Evolutionary conservation across 2,888 invertebrate genomes (phyloP).

Genomic region (Calliphora vomitoria): DNA sequence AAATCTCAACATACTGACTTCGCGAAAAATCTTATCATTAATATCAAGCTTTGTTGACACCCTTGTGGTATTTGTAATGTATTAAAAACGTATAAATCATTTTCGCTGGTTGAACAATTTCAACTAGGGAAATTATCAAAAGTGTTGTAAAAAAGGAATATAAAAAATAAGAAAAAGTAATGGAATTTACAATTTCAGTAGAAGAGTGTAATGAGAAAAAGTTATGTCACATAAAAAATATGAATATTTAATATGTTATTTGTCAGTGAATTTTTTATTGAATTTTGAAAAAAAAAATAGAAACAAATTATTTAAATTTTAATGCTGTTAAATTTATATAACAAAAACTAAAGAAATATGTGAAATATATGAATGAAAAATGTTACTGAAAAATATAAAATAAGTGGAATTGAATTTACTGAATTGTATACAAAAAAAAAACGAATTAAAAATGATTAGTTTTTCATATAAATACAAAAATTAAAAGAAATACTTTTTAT

Average conservation of each 20-base stretch:
- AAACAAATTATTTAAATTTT: too few relatives aligned
- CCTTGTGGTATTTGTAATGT: not conserved
- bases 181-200: not conserved
- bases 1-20: not conserved
- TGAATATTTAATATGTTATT: not conserved
- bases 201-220: not conserved
- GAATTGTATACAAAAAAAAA: too few relatives aligned
- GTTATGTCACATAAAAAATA: not conserved
- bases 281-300: too few relatives aligned
- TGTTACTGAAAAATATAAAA: too few relatives aligned
- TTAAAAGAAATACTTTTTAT: too few relatives aligned
- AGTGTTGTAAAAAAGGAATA: not conserved
- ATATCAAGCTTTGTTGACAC: not conserved
- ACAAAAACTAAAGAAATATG: too few relatives aligned
- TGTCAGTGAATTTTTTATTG: too few relatives aligned
- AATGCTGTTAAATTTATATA: too few relatives aligned
- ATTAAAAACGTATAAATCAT: conserved; percentile 11
- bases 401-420: too few relatives aligned
- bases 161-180: not conserved
- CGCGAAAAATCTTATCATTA: not conserved
- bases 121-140: conserved; percentile 5
- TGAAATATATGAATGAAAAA: too few relatives aligned
- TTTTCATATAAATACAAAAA: too few relatives aligned
- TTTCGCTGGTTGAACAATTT: conserved; percentile 6
- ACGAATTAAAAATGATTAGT: too few relatives aligned